Evolutionary conservation across 1,140 invertebrate genomes (phyloP), one percentile per base, ranked within the genome.

Genomic region (Conus ventricosus): DNA sequence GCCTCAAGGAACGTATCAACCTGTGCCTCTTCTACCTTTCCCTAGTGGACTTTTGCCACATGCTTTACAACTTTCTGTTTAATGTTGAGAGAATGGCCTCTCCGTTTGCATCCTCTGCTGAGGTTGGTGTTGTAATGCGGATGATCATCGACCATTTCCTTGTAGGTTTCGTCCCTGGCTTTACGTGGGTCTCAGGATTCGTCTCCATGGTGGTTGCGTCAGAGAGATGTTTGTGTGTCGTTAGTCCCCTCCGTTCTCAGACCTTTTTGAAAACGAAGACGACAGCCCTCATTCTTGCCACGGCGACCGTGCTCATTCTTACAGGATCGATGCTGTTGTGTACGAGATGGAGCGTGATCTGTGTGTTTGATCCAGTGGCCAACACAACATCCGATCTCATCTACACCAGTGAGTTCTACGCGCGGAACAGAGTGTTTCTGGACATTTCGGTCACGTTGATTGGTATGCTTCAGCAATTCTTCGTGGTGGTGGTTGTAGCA

Each of bases 11-110:
- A 54, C 27, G 78, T 11, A 81, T 81, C 53, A 81, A 81, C 78
- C 78, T 81, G 78, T 81, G 78, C 25, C 78, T 81, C 17, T 81
- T 81, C 78, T 51, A 17, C 53, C 78, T 53, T 1, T 81, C 78
- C 23, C 6, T 81, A 15, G 78, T 27, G 17, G 78, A 81, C 25
- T 8, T 81, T 81, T 8, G 8, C 10, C 15, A 27, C 39, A 27
- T 81, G n/a, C 8, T 54, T 23, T 51, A 17, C 39, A 51, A 53
- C 39, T 81, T 81, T 54, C 78, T 81, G 10, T 20, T 81, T 8
- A 53, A 81, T 11, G 78, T 27, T 10, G 78, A 81, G 17, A 39
- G 11, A 13, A 81, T n/a, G 27, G 13, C 39, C 3, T 51, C 10
- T 8, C 27, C 11, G 25, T 81, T 15, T 39, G 0, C 27, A 11